These are phyloP conservation scores for Sigmodon hispidus DNA, from an alignment of 2,113 vertebrate genomes.

Conservation along the genomic window DNA sequence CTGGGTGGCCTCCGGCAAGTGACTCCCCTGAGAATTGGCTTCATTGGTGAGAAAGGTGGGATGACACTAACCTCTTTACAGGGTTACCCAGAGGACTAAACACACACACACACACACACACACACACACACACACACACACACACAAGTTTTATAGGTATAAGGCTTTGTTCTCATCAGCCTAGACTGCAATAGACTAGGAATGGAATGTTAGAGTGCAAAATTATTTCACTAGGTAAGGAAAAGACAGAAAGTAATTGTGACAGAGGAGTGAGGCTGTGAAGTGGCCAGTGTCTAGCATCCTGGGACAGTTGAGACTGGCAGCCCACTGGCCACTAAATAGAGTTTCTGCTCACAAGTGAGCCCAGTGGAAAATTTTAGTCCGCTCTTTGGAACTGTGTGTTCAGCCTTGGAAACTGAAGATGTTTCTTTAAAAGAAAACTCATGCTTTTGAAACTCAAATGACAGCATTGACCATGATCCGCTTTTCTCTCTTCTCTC, in stretches of 20 bases:
- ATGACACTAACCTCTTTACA: neutral
- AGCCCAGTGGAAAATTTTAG: constrained; percentile 73
- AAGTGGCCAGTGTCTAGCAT: neutral
- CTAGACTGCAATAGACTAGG: neutral
- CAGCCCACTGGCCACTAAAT: neutral
- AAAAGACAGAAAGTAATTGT: neutral
- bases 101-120: neutral
- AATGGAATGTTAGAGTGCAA: neutral
- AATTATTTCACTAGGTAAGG: neutral
- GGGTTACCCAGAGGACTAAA: neutral
- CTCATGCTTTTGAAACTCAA: constrained; percentile 62
- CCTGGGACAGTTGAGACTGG: neutral
- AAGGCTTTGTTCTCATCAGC: neutral
- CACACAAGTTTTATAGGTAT: neutral
- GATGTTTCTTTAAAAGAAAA: constrained; percentile 72
- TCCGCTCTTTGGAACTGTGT: neutral
- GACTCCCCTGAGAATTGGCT: neutral
- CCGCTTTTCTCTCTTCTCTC: constrained; percentile 42
- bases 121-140: neutral
- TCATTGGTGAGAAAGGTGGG: neutral
- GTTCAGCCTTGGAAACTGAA: constrained; percentile 55
- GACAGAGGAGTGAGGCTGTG: neutral
- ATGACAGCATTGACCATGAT: constrained; percentile 49
- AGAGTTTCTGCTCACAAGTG: constrained; percentile 27
- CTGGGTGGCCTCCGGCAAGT: neutral